Base-by-base conservation (phyloP, 2,113 vertebrate genomes). In the Cyanocitta stelleri region DNA sequence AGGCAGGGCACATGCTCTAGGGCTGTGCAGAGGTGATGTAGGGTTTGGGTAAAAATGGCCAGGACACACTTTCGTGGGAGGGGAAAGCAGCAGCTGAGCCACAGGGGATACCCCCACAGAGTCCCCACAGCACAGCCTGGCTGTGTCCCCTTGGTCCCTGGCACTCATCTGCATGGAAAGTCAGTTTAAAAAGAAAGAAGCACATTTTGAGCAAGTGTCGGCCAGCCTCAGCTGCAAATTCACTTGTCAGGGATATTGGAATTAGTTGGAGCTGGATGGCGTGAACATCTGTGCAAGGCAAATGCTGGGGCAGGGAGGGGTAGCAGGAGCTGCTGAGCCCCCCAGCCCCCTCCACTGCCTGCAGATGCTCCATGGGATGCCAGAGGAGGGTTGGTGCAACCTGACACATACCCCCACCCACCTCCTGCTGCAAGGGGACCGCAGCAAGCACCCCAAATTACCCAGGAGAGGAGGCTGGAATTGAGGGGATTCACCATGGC, bases 41-140 rank as follows among this genome's bases (percentile, higher is more conserved):
- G 17, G 39, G 30, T 44, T 92, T 55, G 67, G 75, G 12, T 4
- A 44, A 72, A 71, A 90, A 78, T 2, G 4, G 46, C 48, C 52
- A 51, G 52, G 43, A 79, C 15, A 44, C 0, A 0, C 9, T 75
- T 59, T 43, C 4, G 1, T 22, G 16, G 26, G 35, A 80, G 30
- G 37, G 58, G 37, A 94, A 90, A 81, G 67, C 79, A 90, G 27
- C 2, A 4, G 32, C 72, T 5, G 8, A 93, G 46, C 5, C 13
- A 18, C 39, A 17, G 1, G 3, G 9, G 6, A 11, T 9, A 22
- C 7, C 9, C 29, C 16, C 16, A 0, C 30, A 51, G 22, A 79
- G 44, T 3, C 26, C 59, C 46, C 1, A 1, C 1, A 3, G 52
- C 20, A 4, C 1, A 1, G 37, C 41, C 73, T 62, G 59, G n/a